phyloP scores from a whole-genome alignment of 2,797 vertebrate genomes.

The Catostomus latipinnis region DNA sequence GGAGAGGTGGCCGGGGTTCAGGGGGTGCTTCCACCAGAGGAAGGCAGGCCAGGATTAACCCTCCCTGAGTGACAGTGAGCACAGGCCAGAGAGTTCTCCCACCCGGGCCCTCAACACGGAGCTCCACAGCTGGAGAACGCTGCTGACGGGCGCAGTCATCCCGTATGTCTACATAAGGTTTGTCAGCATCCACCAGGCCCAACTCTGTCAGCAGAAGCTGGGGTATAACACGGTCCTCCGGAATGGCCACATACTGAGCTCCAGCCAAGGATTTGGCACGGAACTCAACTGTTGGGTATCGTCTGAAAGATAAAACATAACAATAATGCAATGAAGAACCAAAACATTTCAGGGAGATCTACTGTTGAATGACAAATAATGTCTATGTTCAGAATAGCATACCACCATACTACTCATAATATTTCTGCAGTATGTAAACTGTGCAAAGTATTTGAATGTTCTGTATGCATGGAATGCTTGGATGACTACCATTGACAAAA shows the following conservation, averaged over 20 bases:
- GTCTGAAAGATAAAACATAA: constrained; percentile 71
- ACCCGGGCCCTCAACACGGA: constrained; percentile 68
- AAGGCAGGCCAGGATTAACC: constrained; percentile 84
- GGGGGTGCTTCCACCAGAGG: constrained; percentile 85
- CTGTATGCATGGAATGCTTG: no score
- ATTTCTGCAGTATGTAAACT: no score
- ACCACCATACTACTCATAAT: no score
- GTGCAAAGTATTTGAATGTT: no score
- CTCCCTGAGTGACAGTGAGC: constrained; percentile 80
- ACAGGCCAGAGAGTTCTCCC: constrained; percentile 87
- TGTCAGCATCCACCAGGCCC: constrained; percentile 78
- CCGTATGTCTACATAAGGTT: constrained; percentile 78
- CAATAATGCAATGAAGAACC: constrained; percentile 15
- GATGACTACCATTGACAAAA: no score
- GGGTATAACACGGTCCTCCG: constrained; percentile 83
- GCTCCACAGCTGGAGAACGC: constrained; percentile 78
- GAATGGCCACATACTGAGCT: constrained; percentile 80
- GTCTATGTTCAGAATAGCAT: no score
- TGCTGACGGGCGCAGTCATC: constrained; percentile 86
- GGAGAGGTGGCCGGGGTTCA: constrained; percentile 82
- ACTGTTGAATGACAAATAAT: no score
- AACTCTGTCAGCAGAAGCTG: constrained; percentile 86
- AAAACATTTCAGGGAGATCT: neutral
- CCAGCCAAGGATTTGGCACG: constrained; percentile 83
- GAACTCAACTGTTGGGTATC: constrained; percentile 89